Percentiles rank a stretch among this genome's conserved stretches.
These are phyloP conservation scores for Enteromius thamalakanensis DNA, from an alignment of 2,797 vertebrate genomes.

Conservation along the genomic window DNA sequence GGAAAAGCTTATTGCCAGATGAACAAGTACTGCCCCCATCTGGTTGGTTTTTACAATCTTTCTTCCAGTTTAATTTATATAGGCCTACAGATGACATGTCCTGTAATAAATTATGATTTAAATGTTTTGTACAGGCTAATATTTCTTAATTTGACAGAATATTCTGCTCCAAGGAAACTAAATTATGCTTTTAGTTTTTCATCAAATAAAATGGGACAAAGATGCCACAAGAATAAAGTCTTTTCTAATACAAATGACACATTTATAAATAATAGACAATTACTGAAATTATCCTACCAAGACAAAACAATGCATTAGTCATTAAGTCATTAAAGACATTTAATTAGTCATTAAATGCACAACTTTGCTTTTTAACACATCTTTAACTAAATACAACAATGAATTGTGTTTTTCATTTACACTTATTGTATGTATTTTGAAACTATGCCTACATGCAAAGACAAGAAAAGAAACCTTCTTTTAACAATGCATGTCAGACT, in stretches of 20 bases:
- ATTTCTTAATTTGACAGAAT: not conserved
- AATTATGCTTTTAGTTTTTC: not conserved
- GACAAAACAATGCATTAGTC: not conserved
- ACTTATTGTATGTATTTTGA: not conserved
- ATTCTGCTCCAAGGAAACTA: not conserved
- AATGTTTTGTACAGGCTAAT: not conserved
- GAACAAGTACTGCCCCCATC: constrained; percentile 24
- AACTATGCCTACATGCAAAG: not conserved
- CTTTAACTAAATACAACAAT: not conserved
- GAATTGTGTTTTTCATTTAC: not conserved
- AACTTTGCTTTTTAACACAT: not conserved
- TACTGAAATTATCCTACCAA: not conserved
- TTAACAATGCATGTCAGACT: not conserved
- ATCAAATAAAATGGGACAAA: not conserved
- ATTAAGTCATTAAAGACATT: too few relatives aligned
- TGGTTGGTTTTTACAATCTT: constrained; percentile 1
- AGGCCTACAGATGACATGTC: not conserved
- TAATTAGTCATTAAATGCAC: not conserved
- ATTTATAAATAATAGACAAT: not conserved
- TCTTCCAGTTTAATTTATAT: not conserved
- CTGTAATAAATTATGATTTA: not conserved
- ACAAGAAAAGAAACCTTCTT: not conserved
- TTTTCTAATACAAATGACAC: not conserved
- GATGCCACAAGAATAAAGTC: not conserved
- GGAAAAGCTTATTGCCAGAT: not conserved